phyloP scores from a whole-genome alignment of 2,888 invertebrate species.

The Patella pellucida region DNA sequence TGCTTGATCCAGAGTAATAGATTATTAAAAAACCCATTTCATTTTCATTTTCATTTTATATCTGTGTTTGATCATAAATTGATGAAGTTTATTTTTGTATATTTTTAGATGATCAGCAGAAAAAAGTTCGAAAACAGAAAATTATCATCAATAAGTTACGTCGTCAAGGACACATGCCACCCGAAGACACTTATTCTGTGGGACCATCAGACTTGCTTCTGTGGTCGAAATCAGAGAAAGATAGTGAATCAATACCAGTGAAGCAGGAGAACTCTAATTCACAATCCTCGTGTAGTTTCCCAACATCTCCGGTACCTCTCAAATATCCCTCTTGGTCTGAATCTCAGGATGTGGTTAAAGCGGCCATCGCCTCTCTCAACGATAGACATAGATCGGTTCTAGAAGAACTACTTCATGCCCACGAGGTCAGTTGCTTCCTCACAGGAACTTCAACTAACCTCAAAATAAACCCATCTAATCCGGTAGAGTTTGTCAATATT shows the following conservation, averaged over 20 bases:
- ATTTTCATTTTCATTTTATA: no score
- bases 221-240: conserved; percentile 37
- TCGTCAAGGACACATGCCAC: conserved; percentile 52
- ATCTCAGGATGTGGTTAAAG: conserved; percentile 36
- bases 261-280: conserved; percentile 7
- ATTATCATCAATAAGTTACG: conserved; percentile 63
- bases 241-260: conserved; percentile 15
- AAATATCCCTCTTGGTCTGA: conserved; percentile 43
- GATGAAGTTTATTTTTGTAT: conserved; percentile 11
- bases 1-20: no score
- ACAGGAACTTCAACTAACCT: conserved; percentile 47
- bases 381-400: conserved; percentile 41
- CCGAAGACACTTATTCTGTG: conserved; percentile 44
- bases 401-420: conserved; percentile 48
- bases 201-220: no score
- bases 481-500: conserved; percentile 63
- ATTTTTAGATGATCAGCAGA: conserved; percentile 62
- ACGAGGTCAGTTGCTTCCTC: conserved; percentile 54
- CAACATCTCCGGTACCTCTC: not conserved
- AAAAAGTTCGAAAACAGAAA: conserved; percentile 59
- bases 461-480: conserved; percentile 45
- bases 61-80: no score
- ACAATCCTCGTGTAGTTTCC: not conserved
- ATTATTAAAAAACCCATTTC: no score
- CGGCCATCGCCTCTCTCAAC: conserved; percentile 35